Conservation (phyloP, 2,888 invertebrate genomes). For the Polydrusus tereticollis region DNA sequence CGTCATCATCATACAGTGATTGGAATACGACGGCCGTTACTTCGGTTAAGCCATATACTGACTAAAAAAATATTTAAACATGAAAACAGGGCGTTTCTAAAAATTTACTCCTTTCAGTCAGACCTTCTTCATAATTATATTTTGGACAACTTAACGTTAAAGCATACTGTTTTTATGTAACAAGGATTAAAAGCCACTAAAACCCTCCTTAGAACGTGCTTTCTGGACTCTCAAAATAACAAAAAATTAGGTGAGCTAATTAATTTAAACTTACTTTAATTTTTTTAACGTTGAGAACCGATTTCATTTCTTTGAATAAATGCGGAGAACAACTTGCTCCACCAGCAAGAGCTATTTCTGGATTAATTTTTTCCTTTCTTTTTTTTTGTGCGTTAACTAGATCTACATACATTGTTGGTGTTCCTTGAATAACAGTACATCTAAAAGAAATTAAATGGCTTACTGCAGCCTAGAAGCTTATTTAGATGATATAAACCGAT, state of each 20-base stretch:
- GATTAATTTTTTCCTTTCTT: constrained; percentile 67
- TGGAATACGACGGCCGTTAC: constrained; percentile 71
- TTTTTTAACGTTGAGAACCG: constrained; percentile 67
- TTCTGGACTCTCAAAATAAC: too few relatives aligned
- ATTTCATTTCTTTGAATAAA: constrained; percentile 70
- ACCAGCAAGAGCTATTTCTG: constrained; percentile 75
- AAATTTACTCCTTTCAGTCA: too few relatives aligned
- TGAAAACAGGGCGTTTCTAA: too few relatives aligned
- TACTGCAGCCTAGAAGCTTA: neutral
- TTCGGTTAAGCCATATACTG: constrained; percentile 75
- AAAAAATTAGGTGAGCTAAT: neutral
- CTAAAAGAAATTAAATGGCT: constrained; percentile 63
- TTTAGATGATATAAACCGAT: too few relatives aligned
- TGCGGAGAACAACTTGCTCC: constrained; percentile 80
- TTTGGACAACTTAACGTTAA: too few relatives aligned
- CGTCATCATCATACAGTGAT: constrained; percentile 67
- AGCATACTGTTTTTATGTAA: too few relatives aligned
- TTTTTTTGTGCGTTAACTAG: constrained; percentile 71
- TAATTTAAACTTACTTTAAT: constrained; percentile 67
- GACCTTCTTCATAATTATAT: too few relatives aligned
- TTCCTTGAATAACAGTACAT: constrained; percentile 80
- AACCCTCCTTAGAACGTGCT: too few relatives aligned
- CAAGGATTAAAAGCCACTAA: too few relatives aligned
- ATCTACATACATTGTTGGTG: constrained; percentile 90
- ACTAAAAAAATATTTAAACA: constrained; percentile 67